Evolutionary conservation across 2,113 vertebrate genomes (phyloP), one percentile per base, ranked within the genome.

Genomic region (Rhinoderma darwinii): DNA sequence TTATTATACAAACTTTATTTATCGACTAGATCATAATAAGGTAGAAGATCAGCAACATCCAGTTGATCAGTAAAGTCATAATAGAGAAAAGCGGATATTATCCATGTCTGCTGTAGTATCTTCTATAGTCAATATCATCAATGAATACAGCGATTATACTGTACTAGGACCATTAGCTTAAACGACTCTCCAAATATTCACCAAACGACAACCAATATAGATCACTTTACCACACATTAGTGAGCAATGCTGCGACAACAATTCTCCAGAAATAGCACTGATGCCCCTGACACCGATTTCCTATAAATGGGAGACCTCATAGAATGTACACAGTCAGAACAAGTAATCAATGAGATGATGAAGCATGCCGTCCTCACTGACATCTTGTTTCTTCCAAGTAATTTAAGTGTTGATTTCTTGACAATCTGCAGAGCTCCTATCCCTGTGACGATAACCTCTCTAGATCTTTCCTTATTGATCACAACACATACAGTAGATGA

Each of bases 341-440:
- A 87, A 75, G 50, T 59, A 82, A 87, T 87, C 78, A 81, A 82
- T 82, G 66, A 63, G 27, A 87, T 75, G 79, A 74, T 87, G 70
- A 87, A 82, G 68, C 79, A 61, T 35, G 35, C 18, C 20, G 68
- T 61, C 78, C 70, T 74, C 72, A 39, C 66, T 82, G 86, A 87
- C 77, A 87, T 80, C 66, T 73, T 41, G 39, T 68, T 87, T 54
- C 86, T 82, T 74, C 68, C 41, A 87, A 82, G 86, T 82, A 87
- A 87, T 82, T 87, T 79, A 74, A 82, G 86, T 87, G 86, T 87
- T 87, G 86, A 87, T 87, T 87, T 87, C 86, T 82, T 87, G 86
- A 87, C 86, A 87, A 56, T 82, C 78, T 75, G 50, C 51, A 50
- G 68, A 82, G 86, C 78, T 81, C 51, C 82, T 82, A 25, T 51